Conservation (phyloP, 1,140 invertebrate species). For the Venustaconcha ellipsiformis region DNA sequence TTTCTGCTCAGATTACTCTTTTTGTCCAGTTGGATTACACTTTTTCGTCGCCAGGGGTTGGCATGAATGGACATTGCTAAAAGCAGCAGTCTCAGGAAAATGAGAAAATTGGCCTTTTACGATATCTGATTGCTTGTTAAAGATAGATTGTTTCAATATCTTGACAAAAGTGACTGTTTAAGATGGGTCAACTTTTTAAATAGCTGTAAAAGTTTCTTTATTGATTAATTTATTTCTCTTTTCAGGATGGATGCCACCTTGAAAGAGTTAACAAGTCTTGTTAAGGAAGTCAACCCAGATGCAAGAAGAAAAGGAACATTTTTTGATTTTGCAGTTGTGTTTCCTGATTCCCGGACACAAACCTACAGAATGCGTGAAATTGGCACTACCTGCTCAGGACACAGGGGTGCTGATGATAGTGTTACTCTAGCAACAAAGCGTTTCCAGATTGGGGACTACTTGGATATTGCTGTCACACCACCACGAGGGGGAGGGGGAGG, state of each 20-base stretch:
- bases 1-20: too few relatives aligned
- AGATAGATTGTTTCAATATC: too few relatives aligned
- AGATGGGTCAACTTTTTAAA: background rate
- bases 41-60: too few relatives aligned
- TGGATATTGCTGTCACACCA: constrained; percentile 96
- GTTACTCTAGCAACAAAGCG: constrained; percentile 67
- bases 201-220: background rate
- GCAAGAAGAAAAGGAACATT: constrained; percentile 95
- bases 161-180: background rate
- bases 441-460: constrained; percentile 84
- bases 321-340: constrained; percentile 97
- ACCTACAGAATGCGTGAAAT: constrained; percentile 93
- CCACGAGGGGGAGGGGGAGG: constrained; percentile 70
- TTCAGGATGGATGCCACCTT: constrained; percentile 93
- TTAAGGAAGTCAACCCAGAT: constrained; percentile 98
- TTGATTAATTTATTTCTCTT: constrained; percentile 10
- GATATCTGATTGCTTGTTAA: background rate
- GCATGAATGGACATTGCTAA: too few relatives aligned
- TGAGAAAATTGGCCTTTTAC: too few relatives aligned
- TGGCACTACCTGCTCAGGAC: constrained; percentile 90
- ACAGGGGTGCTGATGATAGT: constrained; percentile 79
- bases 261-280: constrained; percentile 92
- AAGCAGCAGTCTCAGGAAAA: too few relatives aligned
- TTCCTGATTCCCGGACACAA: constrained; percentile 84
- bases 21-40: too few relatives aligned